A percentile compares a stretch with the other conserved stretches of the same genome.
These are phyloP conservation scores for Muntiacus muntjak DNA, from an alignment of 2,113 vertebrate species.

Conservation along the genomic window DNA sequence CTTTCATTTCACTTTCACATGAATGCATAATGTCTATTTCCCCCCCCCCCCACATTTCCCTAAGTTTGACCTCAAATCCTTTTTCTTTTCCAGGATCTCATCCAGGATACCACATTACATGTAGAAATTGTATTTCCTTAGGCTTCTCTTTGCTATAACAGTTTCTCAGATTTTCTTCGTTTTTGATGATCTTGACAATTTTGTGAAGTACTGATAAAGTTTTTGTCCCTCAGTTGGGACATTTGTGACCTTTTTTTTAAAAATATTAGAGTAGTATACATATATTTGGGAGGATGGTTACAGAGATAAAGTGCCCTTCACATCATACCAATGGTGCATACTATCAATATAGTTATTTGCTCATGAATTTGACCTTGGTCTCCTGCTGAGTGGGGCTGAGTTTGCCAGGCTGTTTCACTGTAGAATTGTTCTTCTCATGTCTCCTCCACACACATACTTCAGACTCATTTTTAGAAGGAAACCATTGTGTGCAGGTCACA, in stretches of 20 bases:
- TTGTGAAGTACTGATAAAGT: not conserved
- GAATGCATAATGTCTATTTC: not conserved
- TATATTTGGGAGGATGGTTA: not conserved
- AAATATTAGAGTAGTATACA: not conserved
- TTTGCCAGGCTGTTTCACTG: not conserved
- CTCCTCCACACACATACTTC: not conserved
- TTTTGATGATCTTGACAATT: not conserved
- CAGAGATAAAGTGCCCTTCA: not conserved
- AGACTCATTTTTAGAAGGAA: not conserved
- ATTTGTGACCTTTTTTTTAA: not conserved
- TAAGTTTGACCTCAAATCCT: not conserved
- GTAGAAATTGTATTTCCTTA: not conserved
- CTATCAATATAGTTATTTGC: not conserved
- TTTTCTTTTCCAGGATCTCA: not conserved
- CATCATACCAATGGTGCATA: not conserved
- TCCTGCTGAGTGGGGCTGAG: not conserved
- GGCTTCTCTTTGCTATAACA: not conserved
- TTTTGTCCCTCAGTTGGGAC: not conserved
- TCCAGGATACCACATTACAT: not conserved
- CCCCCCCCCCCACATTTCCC: not conserved
- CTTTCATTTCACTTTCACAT: not conserved
- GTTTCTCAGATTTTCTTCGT: not conserved
- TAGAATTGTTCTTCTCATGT: not conserved
- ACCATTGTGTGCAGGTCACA: not conserved
- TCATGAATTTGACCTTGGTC: not conserved